Conservation (phyloP, 2,113 vertebrate species). For the Chionis minor region DNA sequence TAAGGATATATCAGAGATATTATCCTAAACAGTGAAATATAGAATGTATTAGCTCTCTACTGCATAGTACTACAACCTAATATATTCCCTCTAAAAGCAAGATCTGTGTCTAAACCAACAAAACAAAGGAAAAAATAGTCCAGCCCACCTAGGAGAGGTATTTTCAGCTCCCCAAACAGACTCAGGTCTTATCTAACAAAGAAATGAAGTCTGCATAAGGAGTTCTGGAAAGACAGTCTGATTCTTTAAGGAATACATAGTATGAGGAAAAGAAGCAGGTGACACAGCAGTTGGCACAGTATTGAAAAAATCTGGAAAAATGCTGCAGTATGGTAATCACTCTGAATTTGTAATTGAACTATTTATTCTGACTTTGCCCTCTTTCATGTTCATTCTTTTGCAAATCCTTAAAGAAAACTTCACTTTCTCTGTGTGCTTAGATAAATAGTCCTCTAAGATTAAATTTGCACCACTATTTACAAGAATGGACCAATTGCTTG, state of each 20-base stretch:
- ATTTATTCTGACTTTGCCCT: background rate
- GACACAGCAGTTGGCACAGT: background rate
- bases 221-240: background rate
- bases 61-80: background rate
- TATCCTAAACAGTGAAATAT: background rate
- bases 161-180: background rate
- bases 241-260: background rate
- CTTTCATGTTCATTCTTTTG: background rate
- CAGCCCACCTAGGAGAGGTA: background rate
- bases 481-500: background rate
- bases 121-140: background rate
- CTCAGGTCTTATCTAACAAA: background rate
- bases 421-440: background rate
- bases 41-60: background rate
- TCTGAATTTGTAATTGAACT: background rate
- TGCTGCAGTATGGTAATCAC: background rate
- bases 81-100: background rate
- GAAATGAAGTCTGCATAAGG: background rate
- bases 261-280: background rate
- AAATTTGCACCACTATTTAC: background rate
- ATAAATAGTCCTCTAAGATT: background rate
- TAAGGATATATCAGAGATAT: background rate
- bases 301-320: background rate
- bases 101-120: background rate
- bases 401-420: background rate